Conservation (phyloP, 2,797 vertebrate genomes). For the Propithecus perrieri region DNA sequence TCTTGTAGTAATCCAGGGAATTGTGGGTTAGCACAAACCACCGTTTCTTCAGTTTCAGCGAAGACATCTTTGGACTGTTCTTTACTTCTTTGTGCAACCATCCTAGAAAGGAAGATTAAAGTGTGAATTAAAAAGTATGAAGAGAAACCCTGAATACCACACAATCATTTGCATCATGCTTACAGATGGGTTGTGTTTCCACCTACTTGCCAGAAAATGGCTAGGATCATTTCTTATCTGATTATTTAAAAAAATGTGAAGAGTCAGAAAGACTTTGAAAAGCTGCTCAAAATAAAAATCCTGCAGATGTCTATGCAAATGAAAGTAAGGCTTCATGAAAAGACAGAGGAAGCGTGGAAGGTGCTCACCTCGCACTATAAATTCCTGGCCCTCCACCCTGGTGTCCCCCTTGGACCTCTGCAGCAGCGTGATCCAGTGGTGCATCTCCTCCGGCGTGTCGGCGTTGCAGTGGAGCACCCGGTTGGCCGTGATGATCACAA, state of each 20-base stretch:
- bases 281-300: neutral
- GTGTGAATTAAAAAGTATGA: neutral
- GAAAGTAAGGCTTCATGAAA: rapidly evolving
- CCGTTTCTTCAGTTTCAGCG: slow-evolving; percentile 95
- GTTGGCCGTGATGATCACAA: slow-evolving; percentile 98
- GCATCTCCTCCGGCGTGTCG: slow-evolving; percentile 98
- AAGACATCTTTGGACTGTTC: slow-evolving; percentile 91
- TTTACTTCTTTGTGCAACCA: slow-evolving; percentile 98
- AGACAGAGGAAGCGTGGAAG: rapidly evolving
- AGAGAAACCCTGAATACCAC: neutral
- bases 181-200: rapidly evolving
- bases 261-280: neutral
- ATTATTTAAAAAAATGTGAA: neutral
- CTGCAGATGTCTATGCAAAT: rapidly evolving
- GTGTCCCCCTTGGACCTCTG: slow-evolving; percentile 97
- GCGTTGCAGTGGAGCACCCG: slow-evolving; percentile 97
- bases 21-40: slow-evolving; percentile 99
- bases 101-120: slow-evolving; percentile 85
- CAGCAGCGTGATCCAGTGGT: slow-evolving; percentile 98
- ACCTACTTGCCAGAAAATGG: neutral
- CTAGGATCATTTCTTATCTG: rapidly evolving
- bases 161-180: rapidly evolving
- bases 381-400: slow-evolving; percentile 97
- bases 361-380: slow-evolving; percentile 94
- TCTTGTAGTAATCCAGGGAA: slow-evolving; percentile 98